Evolutionary conservation across 23 tunicate genomes (phyloP).

Genomic region (Styela clava): DNA sequence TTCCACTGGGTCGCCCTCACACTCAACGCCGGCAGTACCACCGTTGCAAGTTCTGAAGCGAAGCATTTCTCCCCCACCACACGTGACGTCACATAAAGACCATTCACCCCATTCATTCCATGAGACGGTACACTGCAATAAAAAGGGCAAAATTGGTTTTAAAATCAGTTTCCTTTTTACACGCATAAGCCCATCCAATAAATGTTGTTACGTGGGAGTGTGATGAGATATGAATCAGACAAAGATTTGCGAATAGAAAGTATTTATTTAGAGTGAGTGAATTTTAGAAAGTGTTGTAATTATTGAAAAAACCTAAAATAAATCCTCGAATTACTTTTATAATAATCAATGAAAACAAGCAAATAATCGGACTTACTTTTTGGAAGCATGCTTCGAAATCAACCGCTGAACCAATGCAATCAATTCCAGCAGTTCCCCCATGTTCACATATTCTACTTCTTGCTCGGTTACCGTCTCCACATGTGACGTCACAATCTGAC

Average conservation of each 20-base stretch:
- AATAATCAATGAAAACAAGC: too few relatives aligned
- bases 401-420: slow-evolving; percentile 28
- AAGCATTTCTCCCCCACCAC: slow-evolving; percentile 59
- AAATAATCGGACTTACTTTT: too few relatives aligned
- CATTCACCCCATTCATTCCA: slow-evolving; percentile 76
- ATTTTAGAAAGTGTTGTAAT: too few relatives aligned
- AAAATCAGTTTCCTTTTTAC: too few relatives aligned
- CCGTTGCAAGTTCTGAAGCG: slow-evolving; percentile 36
- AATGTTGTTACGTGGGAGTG: too few relatives aligned
- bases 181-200: too few relatives aligned
- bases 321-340: too few relatives aligned
- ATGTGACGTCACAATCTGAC: slow-evolving; percentile 35
- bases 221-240: too few relatives aligned
- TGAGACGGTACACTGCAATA: background rate
- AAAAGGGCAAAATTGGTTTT: too few relatives aligned
- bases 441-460: slow-evolving; percentile 24
- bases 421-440: slow-evolving; percentile 18
- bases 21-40: slow-evolving; percentile 33
- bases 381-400: slow-evolving; percentile 26
- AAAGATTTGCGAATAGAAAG: too few relatives aligned
- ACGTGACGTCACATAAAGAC: slow-evolving; percentile 41
- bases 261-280: too few relatives aligned
- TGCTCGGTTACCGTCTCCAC: slow-evolving; percentile 40
- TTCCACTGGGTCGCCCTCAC: slow-evolving; percentile 55
- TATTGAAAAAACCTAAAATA: too few relatives aligned